phyloP scores from a whole-genome alignment of 2,797 vertebrate species.

The Martes flavigula region DNA sequence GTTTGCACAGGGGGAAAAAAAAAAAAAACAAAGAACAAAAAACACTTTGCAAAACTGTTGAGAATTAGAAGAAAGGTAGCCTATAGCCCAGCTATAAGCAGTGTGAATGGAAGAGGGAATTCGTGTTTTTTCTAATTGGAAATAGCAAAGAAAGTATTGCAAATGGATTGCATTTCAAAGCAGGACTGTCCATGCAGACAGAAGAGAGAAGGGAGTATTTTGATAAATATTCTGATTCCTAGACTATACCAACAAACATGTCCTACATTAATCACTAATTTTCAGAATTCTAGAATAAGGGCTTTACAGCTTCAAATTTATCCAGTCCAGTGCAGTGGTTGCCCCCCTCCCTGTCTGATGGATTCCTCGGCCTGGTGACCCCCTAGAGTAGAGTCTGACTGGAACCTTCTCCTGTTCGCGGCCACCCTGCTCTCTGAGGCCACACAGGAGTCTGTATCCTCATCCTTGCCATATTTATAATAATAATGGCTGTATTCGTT shows the following conservation, averaged over 20 bases:
- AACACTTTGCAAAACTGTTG: background rate
- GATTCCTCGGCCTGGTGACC: background rate
- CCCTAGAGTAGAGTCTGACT: background rate
- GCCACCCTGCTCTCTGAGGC: background rate
- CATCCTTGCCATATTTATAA: background rate
- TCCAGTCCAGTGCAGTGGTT: background rate
- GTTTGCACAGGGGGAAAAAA: background rate
- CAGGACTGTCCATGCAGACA: background rate
- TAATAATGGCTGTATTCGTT: background rate
- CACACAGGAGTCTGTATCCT: background rate
- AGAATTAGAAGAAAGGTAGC: background rate
- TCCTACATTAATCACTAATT: background rate
- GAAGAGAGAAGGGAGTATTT: background rate
- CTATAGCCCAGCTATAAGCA: background rate
- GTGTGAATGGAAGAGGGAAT: background rate
- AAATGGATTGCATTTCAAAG: background rate
- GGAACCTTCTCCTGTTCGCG: rapidly evolving
- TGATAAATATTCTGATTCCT: background rate
- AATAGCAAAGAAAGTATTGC: background rate
- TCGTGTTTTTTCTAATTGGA: background rate
- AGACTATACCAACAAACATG: background rate
- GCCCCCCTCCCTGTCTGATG: background rate
- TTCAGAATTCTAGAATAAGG: background rate
- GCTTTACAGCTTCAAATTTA: background rate
- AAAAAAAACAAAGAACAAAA: background rate